Percentiles rank a stretch among this genome's conserved stretches.
phyloP scores from a whole-genome alignment of 2,888 invertebrate genomes.

The Chorisops tibialis region DNA sequence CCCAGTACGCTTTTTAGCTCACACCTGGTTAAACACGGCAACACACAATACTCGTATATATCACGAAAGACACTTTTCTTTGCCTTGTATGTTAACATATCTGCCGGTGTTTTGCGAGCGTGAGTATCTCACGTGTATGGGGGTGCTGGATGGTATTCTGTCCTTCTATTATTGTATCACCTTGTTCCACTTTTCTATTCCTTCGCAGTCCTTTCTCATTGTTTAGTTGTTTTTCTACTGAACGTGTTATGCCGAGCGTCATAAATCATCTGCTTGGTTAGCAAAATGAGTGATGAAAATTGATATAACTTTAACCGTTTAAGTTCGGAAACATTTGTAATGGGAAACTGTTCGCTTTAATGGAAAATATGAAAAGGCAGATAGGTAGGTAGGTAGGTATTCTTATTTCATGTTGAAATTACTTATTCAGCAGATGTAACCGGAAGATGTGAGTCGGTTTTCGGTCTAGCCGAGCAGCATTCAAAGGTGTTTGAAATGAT shows the following conservation, averaged over 20 bases:
- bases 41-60: conserved; percentile 7
- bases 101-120: not conserved
- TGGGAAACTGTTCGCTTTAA: not conserved
- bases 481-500: too few relatives aligned
- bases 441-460: too few relatives aligned
- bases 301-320: conserved; percentile 19
- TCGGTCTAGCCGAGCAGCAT: too few relatives aligned
- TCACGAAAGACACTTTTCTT: conserved; percentile 5
- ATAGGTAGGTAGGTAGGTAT: too few relatives aligned
- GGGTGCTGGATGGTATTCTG: too few relatives aligned
- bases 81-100: too few relatives aligned
- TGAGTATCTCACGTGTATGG: too few relatives aligned
- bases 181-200: not conserved
- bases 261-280: conserved; percentile 16
- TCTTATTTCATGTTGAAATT: too few relatives aligned
- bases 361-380: too few relatives aligned
- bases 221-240: not conserved
- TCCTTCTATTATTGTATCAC: not conserved
- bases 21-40: conserved; percentile 14
- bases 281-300: conserved; percentile 22
- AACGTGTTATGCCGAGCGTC: too few relatives aligned
- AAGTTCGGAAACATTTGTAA: conserved; percentile 13
- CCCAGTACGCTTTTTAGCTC: not conserved
- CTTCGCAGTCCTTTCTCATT: not conserved
- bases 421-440: too few relatives aligned